Base-by-base conservation (phyloP, 2,113 vertebrate genomes). In the Ailuropoda melanoleuca region DNA sequence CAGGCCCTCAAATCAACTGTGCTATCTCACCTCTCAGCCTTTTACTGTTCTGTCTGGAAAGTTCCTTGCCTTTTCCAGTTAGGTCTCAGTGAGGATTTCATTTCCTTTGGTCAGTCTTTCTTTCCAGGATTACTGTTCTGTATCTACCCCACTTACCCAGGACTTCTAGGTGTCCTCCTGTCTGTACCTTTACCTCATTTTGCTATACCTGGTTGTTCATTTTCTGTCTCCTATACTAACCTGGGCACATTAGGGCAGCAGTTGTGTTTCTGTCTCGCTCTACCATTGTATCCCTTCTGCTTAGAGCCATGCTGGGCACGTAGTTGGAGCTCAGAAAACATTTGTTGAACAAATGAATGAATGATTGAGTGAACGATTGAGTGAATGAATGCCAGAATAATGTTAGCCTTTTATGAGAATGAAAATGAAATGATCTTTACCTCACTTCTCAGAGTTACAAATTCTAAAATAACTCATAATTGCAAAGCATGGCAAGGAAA, bases 341-440 rank as follows among this genome's bases (percentile, higher is more conserved):
- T 34, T 48, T 84, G 58, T n/a, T 96, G 97, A 86, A 90, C 74
- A 74, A 95, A 89, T 60, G 8, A 81, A 26, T 60, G 29, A 55
- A 64, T 92, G 43, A 75, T 46, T n/a, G 39, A 81, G 34, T 53
- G 29, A 55, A 64, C 89, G 37, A 75, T 46, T n/a, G 39, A 87
- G 23, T 53, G 43, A 77, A 55, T 56, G 39, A 95, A 66, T 86
- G 62, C 39, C 9, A 64, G 29, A 91, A 70, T 39, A 81, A 83
- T 31, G 15, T 48, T 74, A 85, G 43, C 29, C n/a, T 95, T 88
- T 94, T 89, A 70, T 34, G 23, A 91, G n/a, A 92, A 88, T 85
- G 64, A 91, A 97, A 96, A 96, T 29, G 8, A 92, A 90, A 77
- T 53, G 37, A 14, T 86, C 48, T 96, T 77, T 60, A 83, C n/a